Evolutionary conservation across 2,113 vertebrate species (phyloP).

Genomic region (Macaca fascicularis): T2T-MFA8v1.1 NC_088391.1:93208001-93208500

Average conservation of each 20-base stretch:
- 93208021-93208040: conserved; percentile 62
- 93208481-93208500: background rate
- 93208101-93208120: conserved; percentile 44
- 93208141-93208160: conserved; percentile 50
- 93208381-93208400: background rate
- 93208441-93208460: background rate
- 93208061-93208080: conserved; percentile 59
- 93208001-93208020: conserved; percentile 55
- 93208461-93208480: background rate
- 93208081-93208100: conserved; percentile 57
- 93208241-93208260: conserved; percentile 5
- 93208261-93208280: conserved; percentile 22
- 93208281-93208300: background rate
- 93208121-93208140: conserved; percentile 45
- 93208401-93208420: background rate
- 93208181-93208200: conserved; percentile 32
- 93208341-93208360: background rate
- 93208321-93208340: background rate
- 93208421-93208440: background rate
- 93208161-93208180: conserved; percentile 42
- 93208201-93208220: background rate
- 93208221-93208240: conserved; percentile 25
- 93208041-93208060: conserved; percentile 40
- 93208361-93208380: background rate
- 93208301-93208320: background rate